Evolutionary conservation across 1,140 invertebrate species (phyloP), one percentile per base, ranked within the genome.

Genomic region (Drosophila sp.): DNA sequence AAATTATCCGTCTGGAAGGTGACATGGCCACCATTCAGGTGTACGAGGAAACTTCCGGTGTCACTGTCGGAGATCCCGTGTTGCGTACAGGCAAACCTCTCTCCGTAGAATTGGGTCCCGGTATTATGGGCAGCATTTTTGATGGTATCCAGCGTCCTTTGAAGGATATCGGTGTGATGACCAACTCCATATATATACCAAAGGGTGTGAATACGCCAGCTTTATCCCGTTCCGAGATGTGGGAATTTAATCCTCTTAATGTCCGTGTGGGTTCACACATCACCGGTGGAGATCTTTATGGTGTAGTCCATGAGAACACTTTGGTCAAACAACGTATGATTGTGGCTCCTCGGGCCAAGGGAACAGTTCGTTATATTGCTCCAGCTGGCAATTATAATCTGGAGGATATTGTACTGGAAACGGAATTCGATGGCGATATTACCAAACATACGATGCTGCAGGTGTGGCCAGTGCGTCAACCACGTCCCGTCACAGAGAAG

Each of bases 41-140:
- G 66, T 99, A 99, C 91, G 99, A 99, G 93, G 99, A 99, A 93
- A 99, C 99, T 55, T 99, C 98, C 60, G 99, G 99, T 91, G 98
- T 99, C 2, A 99, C 99, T 35, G 99, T 99, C 5, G 99, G 99
- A 38, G 99, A 99, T 94, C 99, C 99, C 17, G 99, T 99, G 2
- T 93, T 99, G 64, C 94, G 99, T 90, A 99, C 99, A 1, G 99
- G 99, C 25, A 99, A 99, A 92, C 99, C 99, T 0, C 92, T 99
- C 3, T 92, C 91, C 27, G 99, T 99, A 17, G 99, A 99, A 92
- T 93, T 99, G 29, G 99, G 99, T n/a, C 99, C 99, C 56, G 99
- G 99, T 91, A 99, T 99, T 92, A 96, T 99, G 94, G 97, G 97
- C 70, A 98, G 97, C 92, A 99, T 99, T 93, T 99, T 99, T 93